Percentiles rank a stretch among this genome's conserved stretches.
phyloP scores from a whole-genome alignment of 2,797 vertebrate genomes.

The Clamator glandarius region DNA sequence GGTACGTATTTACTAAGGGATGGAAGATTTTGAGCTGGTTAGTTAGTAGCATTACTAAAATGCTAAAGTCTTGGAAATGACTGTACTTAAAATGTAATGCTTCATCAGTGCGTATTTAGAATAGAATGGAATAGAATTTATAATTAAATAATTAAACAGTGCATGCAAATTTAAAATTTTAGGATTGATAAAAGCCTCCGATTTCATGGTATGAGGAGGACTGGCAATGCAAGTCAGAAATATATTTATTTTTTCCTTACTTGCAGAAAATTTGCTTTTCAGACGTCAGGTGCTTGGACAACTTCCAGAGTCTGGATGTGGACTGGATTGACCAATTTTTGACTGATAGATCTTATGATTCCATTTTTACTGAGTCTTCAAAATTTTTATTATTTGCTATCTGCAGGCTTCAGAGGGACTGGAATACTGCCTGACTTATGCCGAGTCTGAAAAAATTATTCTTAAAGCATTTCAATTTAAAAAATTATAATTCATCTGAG shows the following conservation, averaged over 20 bases:
- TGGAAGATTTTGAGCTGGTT: neutral
- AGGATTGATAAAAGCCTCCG: neutral
- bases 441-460: neutral
- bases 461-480: slow-evolving; percentile 32
- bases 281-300: slow-evolving; percentile 52
- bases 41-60: neutral
- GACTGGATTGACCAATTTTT: slow-evolving; percentile 49
- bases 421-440: slow-evolving; percentile 39
- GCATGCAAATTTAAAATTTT: neutral
- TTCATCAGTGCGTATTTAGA: neutral
- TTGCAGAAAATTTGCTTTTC: slow-evolving; percentile 47
- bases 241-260: slow-evolving; percentile 15
- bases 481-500: neutral
- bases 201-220: neutral
- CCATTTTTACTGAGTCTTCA: slow-evolving; percentile 51
- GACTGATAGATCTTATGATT: slow-evolving; percentile 37
- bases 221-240: neutral
- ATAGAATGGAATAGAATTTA: neutral
- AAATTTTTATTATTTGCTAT: slow-evolving; percentile 53
- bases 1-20: neutral
- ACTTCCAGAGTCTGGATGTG: slow-evolving; percentile 41
- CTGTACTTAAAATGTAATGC: neutral
- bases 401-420: slow-evolving; percentile 28
- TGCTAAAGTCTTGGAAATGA: neutral
- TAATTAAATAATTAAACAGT: neutral